Evolutionary conservation across 2,888 invertebrate species (phyloP).

Genomic region (Scaptomyza parva): DNA sequence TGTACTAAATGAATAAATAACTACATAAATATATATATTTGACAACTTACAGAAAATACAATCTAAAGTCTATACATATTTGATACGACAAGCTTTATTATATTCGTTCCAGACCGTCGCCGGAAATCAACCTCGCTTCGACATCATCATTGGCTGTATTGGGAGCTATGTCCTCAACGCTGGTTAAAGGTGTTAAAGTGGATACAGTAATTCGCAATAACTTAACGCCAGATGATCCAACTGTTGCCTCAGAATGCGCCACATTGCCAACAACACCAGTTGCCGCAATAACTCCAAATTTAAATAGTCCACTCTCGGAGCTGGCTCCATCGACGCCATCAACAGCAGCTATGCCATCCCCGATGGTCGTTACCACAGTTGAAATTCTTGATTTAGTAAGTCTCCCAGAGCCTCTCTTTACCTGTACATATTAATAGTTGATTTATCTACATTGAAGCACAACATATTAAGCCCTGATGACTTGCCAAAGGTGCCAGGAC

Average conservation of each 20-base stretch:
- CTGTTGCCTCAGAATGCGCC: slow-evolving; percentile 39
- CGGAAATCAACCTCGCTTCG: slow-evolving; percentile 45
- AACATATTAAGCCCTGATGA: slow-evolving; percentile 50
- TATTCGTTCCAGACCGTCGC: slow-evolving; percentile 40
- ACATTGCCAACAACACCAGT: slow-evolving; percentile 57
- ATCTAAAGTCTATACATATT: background rate
- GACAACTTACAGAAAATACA: background rate
- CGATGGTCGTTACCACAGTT: slow-evolving; percentile 68
- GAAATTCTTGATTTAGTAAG: slow-evolving; percentile 62
- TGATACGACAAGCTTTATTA: background rate
- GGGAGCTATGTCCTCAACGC: slow-evolving; percentile 56
- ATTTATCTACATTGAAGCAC: slow-evolving; percentile 38
- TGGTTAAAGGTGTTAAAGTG: slow-evolving; percentile 42
- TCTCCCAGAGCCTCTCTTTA: background rate
- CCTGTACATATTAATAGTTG: background rate
- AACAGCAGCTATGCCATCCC: slow-evolving; percentile 60
- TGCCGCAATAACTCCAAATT: slow-evolving; percentile 44
- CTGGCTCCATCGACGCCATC: slow-evolving; percentile 61
- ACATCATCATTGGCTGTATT: slow-evolving; percentile 55
- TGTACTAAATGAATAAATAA: slow-evolving; percentile 14
- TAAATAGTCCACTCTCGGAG: slow-evolving; percentile 57
- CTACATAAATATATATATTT: background rate
- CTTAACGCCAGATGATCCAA: slow-evolving; percentile 36
- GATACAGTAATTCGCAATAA: slow-evolving; percentile 21
- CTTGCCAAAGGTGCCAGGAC: slow-evolving; percentile 65